phyloP scores from a whole-genome alignment of 2,888 invertebrate genomes.

The Agrotis clavis region DNA sequence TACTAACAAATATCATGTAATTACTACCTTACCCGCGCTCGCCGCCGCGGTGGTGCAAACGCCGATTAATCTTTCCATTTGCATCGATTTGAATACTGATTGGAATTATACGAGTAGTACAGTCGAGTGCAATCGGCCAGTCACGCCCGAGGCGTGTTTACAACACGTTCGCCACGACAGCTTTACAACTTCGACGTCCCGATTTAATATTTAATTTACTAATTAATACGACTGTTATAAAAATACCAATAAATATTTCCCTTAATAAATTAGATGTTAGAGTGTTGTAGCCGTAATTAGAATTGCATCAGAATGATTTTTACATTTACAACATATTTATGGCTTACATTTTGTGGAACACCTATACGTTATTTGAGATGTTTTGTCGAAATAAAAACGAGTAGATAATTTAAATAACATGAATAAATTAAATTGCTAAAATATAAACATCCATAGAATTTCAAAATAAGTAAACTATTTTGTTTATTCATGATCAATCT shows the following conservation, averaged over 20 bases:
- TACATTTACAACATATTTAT: conserved; percentile 52
- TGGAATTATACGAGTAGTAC: conserved; percentile 79
- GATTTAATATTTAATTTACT: conserved; percentile 63
- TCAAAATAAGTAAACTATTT: too few relatives aligned
- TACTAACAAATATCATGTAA: conserved; percentile 72
- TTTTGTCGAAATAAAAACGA: conserved; percentile 27
- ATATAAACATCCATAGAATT: background rate
- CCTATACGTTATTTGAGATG: conserved; percentile 21
- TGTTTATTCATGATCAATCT: background rate
- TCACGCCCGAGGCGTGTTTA: conserved; percentile 74
- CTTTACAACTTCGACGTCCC: conserved; percentile 68
- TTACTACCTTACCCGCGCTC: conserved; percentile 72
- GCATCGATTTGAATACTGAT: conserved; percentile 88
- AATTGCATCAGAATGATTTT: conserved; percentile 48
- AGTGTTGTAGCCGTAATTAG: conserved; percentile 37
- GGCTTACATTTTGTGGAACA: conserved; percentile 40
- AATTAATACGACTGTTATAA: conserved; percentile 61
- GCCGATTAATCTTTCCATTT: conserved; percentile 87
- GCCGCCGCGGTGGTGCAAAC: conserved; percentile 76
- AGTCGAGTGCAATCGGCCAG: conserved; percentile 76
- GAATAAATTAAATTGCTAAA: conserved; percentile 24
- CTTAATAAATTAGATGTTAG: conserved; percentile 37
- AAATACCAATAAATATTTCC: conserved; percentile 53
- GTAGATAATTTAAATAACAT: conserved; percentile 33
- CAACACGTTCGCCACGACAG: conserved; percentile 71